Percentiles rank a stretch among this genome's conserved stretches.
These are phyloP conservation scores for Oceanites oceanicus DNA, from an alignment of 2,113 vertebrate genomes.

Conservation along the genomic window DNA sequence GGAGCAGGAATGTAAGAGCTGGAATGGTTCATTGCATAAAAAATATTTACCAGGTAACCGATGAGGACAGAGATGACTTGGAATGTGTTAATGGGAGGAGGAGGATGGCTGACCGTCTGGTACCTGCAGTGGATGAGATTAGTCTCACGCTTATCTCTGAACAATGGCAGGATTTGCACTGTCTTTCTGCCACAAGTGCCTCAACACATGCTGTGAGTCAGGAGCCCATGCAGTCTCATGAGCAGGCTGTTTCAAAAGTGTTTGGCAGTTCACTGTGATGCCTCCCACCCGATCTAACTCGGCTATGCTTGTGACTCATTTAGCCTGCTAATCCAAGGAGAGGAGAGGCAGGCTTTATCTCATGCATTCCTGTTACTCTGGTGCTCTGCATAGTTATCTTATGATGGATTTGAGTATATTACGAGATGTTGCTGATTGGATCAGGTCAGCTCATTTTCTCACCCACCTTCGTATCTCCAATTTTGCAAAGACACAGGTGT, in stretches of 20 bases:
- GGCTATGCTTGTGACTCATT: background rate
- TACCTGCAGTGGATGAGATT: background rate
- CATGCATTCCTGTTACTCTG: background rate
- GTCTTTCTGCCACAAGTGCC: background rate
- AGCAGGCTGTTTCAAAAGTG: background rate
- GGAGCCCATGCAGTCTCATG: background rate
- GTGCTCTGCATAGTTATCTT: background rate
- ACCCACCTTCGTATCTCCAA: background rate
- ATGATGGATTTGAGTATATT: background rate
- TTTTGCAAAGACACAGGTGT: background rate
- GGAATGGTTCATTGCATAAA: background rate
- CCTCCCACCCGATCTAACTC: slow-evolving; percentile 18
- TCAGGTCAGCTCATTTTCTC: background rate
- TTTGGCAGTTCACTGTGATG: background rate
- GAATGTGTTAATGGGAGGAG: background rate
- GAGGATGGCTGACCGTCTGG: background rate
- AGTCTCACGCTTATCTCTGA: background rate
- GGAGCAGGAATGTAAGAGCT: background rate
- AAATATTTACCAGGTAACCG: background rate
- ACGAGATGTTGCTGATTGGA: background rate
- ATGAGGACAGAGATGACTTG: background rate
- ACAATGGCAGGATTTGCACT: background rate
- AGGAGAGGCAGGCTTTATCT: background rate
- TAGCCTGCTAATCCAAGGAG: background rate
- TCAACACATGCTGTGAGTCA: background rate